Percentiles rank a stretch among this genome's conserved stretches.
These are phyloP conservation scores for Teleiodes luculella DNA, from an alignment of 2,888 invertebrate species.

Conservation along the genomic window DNA sequence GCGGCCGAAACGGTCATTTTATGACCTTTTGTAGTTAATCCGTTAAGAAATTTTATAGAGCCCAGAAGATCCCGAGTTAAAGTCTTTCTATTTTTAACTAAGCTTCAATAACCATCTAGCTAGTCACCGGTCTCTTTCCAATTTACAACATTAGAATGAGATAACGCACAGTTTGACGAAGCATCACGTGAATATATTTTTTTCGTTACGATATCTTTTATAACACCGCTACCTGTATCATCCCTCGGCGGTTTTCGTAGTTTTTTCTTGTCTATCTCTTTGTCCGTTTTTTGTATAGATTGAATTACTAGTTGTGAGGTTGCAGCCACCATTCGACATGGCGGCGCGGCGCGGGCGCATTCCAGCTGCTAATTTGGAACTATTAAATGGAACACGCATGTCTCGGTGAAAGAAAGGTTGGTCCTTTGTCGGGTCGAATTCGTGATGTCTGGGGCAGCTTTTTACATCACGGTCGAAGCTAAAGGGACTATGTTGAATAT, in stretches of 20 bases:
- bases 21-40: slow-evolving; percentile 4
- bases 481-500: background rate
- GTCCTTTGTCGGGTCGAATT: slow-evolving; percentile 24
- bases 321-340: slow-evolving; percentile 59
- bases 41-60: slow-evolving; percentile 22
- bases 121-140: slow-evolving; percentile 1
- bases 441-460: background rate
- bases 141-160: background rate
- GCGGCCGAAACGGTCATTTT: slow-evolving; percentile 4
- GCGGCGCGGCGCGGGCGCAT: slow-evolving; percentile 66
- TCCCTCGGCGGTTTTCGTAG: slow-evolving; percentile 61
- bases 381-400: slow-evolving; percentile 47
- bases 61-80: slow-evolving; percentile 30
- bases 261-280: slow-evolving; percentile 47
- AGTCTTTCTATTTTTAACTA: background rate
- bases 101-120: background rate
- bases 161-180: background rate
- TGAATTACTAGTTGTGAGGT: slow-evolving; percentile 69
- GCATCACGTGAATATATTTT: slow-evolving; percentile 13
- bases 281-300: slow-evolving; percentile 60
- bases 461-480: background rate
- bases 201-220: slow-evolving; percentile 25
- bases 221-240: slow-evolving; percentile 68
- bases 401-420: slow-evolving; percentile 29
- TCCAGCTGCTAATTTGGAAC: slow-evolving; percentile 67